Evolutionary conservation across 2,888 invertebrate species (phyloP).

Genomic region (Ophion obscuratus): DNA sequence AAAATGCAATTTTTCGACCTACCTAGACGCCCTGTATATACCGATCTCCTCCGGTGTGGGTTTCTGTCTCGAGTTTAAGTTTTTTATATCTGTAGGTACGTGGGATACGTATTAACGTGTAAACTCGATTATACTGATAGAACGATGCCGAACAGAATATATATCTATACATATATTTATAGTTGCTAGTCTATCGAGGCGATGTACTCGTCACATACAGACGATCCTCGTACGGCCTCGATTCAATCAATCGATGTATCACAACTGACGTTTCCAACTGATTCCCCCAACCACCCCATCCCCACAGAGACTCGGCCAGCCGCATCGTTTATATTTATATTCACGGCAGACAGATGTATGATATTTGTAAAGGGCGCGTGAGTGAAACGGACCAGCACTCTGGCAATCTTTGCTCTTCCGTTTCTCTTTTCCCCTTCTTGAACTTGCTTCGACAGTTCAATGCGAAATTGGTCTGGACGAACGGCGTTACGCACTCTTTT

Average conservation of each 20-base stretch:
- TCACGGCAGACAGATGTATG: neutral
- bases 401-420: neutral
- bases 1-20: no score
- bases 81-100: no score
- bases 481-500: no score
- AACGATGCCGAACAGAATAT: neutral
- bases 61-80: no score
- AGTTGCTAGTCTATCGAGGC: constrained; percentile 1
- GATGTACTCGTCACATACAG: constrained; percentile 6
- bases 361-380: neutral
- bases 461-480: constrained; percentile 34
- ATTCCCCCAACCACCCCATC: no score
- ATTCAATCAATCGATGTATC: constrained; percentile 61
- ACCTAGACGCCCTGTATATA: no score
- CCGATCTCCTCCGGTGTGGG: no score
- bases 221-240: constrained; percentile 49
- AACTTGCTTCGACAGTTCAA: constrained; percentile 22
- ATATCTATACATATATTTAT: neutral
- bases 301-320: no score
- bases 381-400: constrained; percentile 3
- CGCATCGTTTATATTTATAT: constrained; percentile 9
- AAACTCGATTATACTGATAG: neutral
- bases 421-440: neutral
- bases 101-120: neutral
- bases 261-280: constrained; percentile 50